Evolutionary conservation across 2,113 vertebrate genomes (phyloP).

Genomic region (Bubo scandiacus): DNA sequence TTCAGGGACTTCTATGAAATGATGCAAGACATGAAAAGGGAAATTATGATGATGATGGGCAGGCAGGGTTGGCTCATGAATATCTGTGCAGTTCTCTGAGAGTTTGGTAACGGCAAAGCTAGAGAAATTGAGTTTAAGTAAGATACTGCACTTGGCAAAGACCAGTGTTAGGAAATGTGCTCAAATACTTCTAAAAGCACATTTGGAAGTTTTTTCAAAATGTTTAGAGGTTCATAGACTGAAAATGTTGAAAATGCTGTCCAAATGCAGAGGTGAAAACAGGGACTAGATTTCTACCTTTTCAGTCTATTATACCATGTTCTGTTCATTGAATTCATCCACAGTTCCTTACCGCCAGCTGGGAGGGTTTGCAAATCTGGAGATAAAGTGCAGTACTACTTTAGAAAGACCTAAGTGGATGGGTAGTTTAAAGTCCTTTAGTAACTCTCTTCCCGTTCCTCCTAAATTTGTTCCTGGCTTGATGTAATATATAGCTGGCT

Average conservation of each 20-base stretch:
- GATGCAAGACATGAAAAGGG: not conserved
- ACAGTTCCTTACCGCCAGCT: not conserved
- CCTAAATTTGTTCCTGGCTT: not conserved
- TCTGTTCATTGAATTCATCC: not conserved
- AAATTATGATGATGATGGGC: not conserved
- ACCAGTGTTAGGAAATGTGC: rapidly evolving
- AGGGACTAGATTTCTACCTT: not conserved
- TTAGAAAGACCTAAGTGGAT: not conserved
- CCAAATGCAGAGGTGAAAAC: not conserved
- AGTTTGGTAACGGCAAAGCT: not conserved
- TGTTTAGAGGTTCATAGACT: not conserved
- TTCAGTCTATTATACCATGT: not conserved
- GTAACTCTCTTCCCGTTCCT: not conserved
- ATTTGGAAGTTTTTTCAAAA: not conserved
- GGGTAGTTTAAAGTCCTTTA: not conserved
- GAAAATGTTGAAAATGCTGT: not conserved
- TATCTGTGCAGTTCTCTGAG: not conserved
- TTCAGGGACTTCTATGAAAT: not conserved
- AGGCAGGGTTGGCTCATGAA: not conserved
- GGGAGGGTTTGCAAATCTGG: not conserved
- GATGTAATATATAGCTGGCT: not conserved
- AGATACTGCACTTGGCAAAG: not conserved
- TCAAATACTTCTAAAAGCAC: not conserved
- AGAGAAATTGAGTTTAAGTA: not conserved
- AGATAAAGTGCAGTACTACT: not conserved